Evolutionary conservation across 2,113 vertebrate species (phyloP), one percentile per base, ranked within the genome.

Genomic region (Tinamus guttatus): DNA sequence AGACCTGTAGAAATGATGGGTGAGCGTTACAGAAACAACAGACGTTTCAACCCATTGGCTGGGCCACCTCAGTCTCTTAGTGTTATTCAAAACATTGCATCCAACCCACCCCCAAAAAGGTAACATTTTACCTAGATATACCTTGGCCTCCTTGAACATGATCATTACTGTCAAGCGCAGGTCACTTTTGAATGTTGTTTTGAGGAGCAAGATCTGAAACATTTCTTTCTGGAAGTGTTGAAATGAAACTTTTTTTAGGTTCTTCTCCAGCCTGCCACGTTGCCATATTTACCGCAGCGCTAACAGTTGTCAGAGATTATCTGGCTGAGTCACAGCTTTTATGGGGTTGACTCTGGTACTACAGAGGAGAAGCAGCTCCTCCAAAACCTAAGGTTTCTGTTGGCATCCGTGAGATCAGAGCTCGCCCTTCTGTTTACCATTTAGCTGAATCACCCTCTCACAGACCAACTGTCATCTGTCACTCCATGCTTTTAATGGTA

Each of bases 391-490:
- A 94, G 95, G 95, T 97, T 97, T 89, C 56, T 91, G 95, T 94
- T 96, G 96, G 96, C 96, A 97, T 64, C 63, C 90, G 93, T 1
- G 24, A 85, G 95, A 95, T 95, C 95, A 96, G 96, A 94, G 95
- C 49, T 94, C 17, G 62, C 78, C 95, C 95, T 96, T 96, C 96
- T 97, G 96, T 95, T 97, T 95, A 92, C 87, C 93, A 92, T 97
- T 97, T 94, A 97, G 96, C 94, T 97, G 96, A 96, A 97, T 97
- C 96, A 97, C 96, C 94, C 95, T 95, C 96, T 95, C 96, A 94
- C 93, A 95, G 93, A 97, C 96, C 96, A 97, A 97, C 96, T 96
- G 95, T 91, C 96, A 97, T 85, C 95, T 97, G 96, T 95, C 95
- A 95, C 90, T 96, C 91, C 93, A 75, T 95, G 93, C 95, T 96